Evolutionary conservation across 2,888 invertebrate species (phyloP).

Genomic region (Morpho achilles): DNA sequence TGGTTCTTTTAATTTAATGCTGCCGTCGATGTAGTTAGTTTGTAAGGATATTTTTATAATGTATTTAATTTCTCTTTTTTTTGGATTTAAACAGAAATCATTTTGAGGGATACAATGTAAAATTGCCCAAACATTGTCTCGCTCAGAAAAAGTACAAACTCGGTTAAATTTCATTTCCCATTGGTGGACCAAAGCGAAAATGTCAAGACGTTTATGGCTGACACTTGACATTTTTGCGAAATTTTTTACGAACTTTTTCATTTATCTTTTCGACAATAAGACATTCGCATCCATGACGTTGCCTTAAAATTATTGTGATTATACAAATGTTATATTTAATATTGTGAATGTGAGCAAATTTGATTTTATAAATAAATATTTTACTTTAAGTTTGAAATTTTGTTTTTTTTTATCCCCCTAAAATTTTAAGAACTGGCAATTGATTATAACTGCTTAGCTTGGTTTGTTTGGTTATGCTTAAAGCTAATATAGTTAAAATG

Average conservation of each 20-base stretch:
- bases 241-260: slow-evolving; percentile 8
- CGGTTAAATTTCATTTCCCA: not conserved
- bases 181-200: slow-evolving; percentile 48
- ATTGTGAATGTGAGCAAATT: slow-evolving; percentile 37
- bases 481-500: too few relatives aligned
- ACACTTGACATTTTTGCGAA: slow-evolving; percentile 68
- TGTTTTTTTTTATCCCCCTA: slow-evolving; percentile 36
- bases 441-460: too few relatives aligned
- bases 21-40: slow-evolving; percentile 35
- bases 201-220: slow-evolving; percentile 71
- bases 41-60: slow-evolving; percentile 1
- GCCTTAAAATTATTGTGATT: slow-evolving; percentile 57
- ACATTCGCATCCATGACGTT: slow-evolving; percentile 41
- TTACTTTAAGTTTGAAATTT: slow-evolving; percentile 60
- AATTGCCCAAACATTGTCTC: slow-evolving; percentile 35
- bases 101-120: slow-evolving; percentile 27
- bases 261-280: slow-evolving; percentile 15
- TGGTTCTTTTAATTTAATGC: slow-evolving; percentile 31
- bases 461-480: too few relatives aligned
- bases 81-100: not conserved
- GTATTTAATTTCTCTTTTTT: not conserved
- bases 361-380: slow-evolving; percentile 68
- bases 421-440: not conserved
- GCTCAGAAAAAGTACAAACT: slow-evolving; percentile 22
- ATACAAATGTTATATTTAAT: slow-evolving; percentile 55